Evolutionary conservation across 1,140 invertebrate species (phyloP).

Genomic region (Laupala kohalensis): DNA sequence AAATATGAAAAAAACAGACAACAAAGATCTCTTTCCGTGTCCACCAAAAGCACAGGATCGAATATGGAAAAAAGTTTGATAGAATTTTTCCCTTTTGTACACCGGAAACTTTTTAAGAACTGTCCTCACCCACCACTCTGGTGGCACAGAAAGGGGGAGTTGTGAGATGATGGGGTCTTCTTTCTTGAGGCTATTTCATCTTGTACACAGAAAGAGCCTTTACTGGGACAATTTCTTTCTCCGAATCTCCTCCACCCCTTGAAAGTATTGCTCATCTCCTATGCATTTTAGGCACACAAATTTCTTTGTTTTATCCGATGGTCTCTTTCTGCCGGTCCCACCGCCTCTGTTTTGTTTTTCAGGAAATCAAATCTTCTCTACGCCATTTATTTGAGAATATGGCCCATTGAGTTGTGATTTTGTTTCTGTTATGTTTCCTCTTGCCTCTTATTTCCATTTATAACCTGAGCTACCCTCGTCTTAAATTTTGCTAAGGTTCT

Average conservation of each 20-base stretch:
- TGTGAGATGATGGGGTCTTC: not conserved
- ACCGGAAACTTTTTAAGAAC: not conserved
- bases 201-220: not conserved
- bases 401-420: conserved; percentile 3
- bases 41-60: not conserved
- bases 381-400: not conserved
- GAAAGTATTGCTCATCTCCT: not conserved
- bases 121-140: not conserved
- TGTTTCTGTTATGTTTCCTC: not conserved
- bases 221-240: not conserved
- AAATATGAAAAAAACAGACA: not conserved
- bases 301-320: not conserved
- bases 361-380: conserved; percentile 4
- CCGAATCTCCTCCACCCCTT: not conserved
- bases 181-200: not conserved
- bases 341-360: conserved; percentile 1
- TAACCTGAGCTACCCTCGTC: not conserved
- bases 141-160: not conserved
- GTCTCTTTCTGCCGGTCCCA: not conserved
- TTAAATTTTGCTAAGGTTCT: not conserved
- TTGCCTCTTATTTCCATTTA: not conserved
- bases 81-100: not conserved
- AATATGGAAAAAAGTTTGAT: not conserved
- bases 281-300: not conserved
- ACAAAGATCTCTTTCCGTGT: not conserved